Percentiles rank a stretch among this genome's conserved stretches.
Conservation (phyloP, 1,140 invertebrate species). For the Propsilocerus akamusi region DNA sequence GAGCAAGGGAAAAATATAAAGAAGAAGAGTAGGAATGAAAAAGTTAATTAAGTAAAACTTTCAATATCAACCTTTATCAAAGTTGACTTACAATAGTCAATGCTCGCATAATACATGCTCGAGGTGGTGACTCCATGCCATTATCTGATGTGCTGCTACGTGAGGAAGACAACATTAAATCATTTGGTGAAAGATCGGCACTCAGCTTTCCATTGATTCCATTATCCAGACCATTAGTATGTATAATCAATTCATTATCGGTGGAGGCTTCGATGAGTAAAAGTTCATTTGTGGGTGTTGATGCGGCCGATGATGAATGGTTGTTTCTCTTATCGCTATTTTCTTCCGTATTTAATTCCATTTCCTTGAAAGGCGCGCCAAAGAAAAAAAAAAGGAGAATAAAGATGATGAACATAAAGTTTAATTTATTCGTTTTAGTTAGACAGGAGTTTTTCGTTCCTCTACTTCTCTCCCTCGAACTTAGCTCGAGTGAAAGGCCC, state of each 20-base stretch:
- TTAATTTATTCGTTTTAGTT: too few species aligned
- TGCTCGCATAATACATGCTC: conserved; percentile 30
- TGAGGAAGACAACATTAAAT: conserved; percentile 17
- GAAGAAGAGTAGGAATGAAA: background rate
- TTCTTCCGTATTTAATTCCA: background rate
- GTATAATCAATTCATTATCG: conserved; percentile 1
- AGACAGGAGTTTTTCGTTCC: too few species aligned
- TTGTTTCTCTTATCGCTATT: conserved; percentile 8
- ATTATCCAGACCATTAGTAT: background rate
- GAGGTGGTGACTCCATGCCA: conserved; percentile 11
- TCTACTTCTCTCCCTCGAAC: too few species aligned
- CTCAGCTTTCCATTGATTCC: conserved; percentile 9
- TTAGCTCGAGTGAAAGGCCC: too few species aligned
- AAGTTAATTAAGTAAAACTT: too few species aligned
- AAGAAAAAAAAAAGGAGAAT: background rate
- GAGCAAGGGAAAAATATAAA: too few species aligned
- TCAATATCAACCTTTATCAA: too few species aligned
- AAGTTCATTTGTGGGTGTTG: background rate
- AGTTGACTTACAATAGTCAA: conserved; percentile 34
- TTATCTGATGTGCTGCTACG: conserved; percentile 17
- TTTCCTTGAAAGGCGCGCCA: background rate
- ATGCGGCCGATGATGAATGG: conserved; percentile 7
- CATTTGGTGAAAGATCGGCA: conserved; percentile 17
- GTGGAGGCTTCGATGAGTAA: background rate
- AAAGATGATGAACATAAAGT: background rate